Conservation (phyloP, 2,113 vertebrate species). For the Engystomops pustulosus region DNA sequence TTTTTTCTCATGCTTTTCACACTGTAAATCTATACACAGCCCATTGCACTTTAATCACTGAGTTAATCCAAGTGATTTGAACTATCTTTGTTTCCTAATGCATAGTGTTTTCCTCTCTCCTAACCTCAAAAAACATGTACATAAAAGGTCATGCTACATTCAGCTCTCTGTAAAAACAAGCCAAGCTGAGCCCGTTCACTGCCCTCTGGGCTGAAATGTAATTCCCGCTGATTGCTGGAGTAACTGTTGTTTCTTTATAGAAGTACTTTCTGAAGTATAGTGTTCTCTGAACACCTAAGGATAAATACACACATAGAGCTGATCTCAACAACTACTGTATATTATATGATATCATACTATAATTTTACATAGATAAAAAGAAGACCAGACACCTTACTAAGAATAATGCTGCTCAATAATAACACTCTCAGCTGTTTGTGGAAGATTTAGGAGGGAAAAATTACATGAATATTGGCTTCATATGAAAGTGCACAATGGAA, state of each 20-base stretch:
- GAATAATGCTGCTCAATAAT: no score
- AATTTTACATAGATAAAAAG: neutral
- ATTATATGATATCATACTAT: neutral
- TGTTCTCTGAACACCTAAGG: slow-evolving; percentile 35
- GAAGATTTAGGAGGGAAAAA: no score
- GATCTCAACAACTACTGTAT: neutral
- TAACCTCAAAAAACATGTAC: slow-evolving; percentile 37
- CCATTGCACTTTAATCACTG: slow-evolving; percentile 4
- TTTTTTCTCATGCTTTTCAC: neutral
- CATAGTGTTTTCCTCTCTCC: slow-evolving; percentile 15
- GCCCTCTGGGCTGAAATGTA: slow-evolving; percentile 55
- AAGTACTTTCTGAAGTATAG: slow-evolving; percentile 50
- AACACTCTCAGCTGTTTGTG: no score
- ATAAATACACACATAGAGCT: slow-evolving; percentile 29
- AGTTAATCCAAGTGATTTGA: slow-evolving; percentile 34
- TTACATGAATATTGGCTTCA: no score
- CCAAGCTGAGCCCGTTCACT: slow-evolving; percentile 33
- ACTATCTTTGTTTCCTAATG: slow-evolving; percentile 11
- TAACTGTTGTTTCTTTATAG: slow-evolving; percentile 43
- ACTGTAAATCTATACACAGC: neutral
- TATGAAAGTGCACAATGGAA: no score
- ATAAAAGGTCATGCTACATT: slow-evolving; percentile 49
- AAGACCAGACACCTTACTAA: no score
- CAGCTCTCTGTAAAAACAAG: slow-evolving; percentile 51
- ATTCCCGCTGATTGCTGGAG: slow-evolving; percentile 46